Percentiles rank a stretch among this genome's conserved stretches.
phyloP scores from a whole-genome alignment of 2,888 invertebrate species.

The Troilus luridus region DNA sequence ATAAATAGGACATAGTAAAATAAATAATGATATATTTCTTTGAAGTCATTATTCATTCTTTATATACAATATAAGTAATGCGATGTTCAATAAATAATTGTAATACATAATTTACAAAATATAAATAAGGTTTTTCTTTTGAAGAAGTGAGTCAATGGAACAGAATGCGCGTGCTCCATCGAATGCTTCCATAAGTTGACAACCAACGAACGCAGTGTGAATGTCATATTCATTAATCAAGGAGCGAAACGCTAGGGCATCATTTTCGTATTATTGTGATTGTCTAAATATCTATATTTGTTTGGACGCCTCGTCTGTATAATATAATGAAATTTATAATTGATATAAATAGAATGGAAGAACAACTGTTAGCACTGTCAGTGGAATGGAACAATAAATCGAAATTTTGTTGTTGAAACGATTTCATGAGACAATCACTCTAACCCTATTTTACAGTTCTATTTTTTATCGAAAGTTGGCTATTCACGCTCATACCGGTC shows the following conservation, averaged over 20 bases:
- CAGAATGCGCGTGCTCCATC: not conserved
- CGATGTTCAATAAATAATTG: not conserved
- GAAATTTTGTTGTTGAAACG: too few species aligned
- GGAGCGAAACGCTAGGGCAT: not conserved
- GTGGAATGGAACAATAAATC: too few species aligned
- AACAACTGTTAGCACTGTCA: too few species aligned
- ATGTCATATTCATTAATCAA: not conserved
- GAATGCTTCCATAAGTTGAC: not conserved
- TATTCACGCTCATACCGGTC: too few species aligned
- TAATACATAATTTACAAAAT: conserved; percentile 22
- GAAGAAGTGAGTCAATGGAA: not conserved
- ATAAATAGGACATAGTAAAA: not conserved
- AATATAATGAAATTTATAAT: too few species aligned
- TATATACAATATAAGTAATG: not conserved
- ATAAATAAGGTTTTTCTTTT: not conserved
- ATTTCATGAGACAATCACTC: too few species aligned
- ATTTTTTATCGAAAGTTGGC: too few species aligned
- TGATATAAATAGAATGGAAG: too few species aligned
- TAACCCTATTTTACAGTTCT: too few species aligned
- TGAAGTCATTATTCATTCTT: not conserved
- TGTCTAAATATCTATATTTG: too few species aligned
- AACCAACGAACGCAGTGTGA: not conserved
- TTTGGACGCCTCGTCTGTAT: too few species aligned
- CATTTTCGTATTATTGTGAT: not conserved
- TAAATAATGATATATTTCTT: not conserved